These are phyloP conservation scores for Brachionus manjavacas DNA, from an alignment of 1,140 invertebrate species.

Conservation along the genomic window DNA sequence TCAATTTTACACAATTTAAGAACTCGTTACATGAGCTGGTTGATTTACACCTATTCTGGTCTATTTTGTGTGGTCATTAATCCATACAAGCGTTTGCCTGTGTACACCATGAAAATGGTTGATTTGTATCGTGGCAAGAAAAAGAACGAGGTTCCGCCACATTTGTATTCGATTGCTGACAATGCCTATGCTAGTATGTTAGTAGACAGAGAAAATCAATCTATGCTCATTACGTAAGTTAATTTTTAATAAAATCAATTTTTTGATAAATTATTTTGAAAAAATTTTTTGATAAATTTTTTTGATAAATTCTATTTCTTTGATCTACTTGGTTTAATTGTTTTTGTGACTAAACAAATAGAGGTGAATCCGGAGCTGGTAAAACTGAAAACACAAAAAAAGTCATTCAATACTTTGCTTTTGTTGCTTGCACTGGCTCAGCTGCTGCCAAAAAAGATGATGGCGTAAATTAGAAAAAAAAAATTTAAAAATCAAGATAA, in stretches of 20 bases:
- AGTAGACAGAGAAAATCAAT: slow-evolving; percentile 50
- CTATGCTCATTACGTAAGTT: slow-evolving; percentile 62
- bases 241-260: slow-evolving; percentile 15
- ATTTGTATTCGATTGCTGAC: slow-evolving; percentile 99
- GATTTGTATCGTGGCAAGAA: slow-evolving; percentile 96
- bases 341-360: slow-evolving; percentile 45
- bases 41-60: slow-evolving; percentile 99
- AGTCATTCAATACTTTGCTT: slow-evolving; percentile 66
- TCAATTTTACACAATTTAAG: slow-evolving; percentile 97
- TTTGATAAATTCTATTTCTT: too few relatives aligned
- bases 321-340: too few relatives aligned
- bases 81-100: slow-evolving; percentile 98
- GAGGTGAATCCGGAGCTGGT: slow-evolving; percentile 65
- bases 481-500: too few relatives aligned
- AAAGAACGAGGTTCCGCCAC: slow-evolving; percentile 97
- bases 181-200: slow-evolving; percentile 99
- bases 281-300: too few relatives aligned
- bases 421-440: slow-evolving; percentile 61
- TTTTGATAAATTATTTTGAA: too few relatives aligned
- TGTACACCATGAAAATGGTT: slow-evolving; percentile 91
- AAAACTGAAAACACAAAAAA: slow-evolving; percentile 69
- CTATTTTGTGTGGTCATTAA: slow-evolving; percentile 99
- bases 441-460: slow-evolving; percentile 45
- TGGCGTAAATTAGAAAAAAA: slow-evolving; percentile 43
- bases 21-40: slow-evolving; percentile 89